Conservation (phyloP, 2,113 vertebrate species). For the Oryzias celebensis region DNA sequence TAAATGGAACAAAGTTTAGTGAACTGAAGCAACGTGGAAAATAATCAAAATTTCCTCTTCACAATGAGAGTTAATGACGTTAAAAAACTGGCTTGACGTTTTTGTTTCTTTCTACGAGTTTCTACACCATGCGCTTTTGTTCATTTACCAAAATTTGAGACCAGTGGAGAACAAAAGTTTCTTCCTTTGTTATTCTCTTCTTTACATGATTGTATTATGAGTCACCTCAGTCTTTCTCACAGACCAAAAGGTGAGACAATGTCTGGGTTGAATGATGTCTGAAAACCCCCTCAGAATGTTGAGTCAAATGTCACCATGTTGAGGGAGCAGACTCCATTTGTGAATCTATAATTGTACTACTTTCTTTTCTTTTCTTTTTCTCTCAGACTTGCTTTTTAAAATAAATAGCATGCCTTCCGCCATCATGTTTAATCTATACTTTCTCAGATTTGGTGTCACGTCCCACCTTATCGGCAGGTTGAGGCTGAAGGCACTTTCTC, state of each 20-base stretch:
- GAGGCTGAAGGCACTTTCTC: conserved; percentile 24
- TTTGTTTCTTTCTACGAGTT: no score
- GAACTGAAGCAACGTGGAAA: no score
- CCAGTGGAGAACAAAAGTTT: not conserved
- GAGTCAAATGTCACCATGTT: conserved; percentile 23
- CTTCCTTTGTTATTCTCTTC: not conserved
- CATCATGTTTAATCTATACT: conserved; percentile 19
- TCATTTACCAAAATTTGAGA: not conserved
- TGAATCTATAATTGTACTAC: conserved; percentile 1
- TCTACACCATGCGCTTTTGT: no score
- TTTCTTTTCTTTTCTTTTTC: conserved; percentile 2
- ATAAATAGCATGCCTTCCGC: conserved; percentile 7
- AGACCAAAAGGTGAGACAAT: conserved; percentile 47
- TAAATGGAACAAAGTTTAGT: no score
- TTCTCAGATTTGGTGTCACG: not conserved
- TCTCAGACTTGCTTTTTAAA: not conserved
- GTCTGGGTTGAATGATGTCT: conserved; percentile 28
- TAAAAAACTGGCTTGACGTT: no score
- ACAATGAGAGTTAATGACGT: no score
- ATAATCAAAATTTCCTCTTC: no score
- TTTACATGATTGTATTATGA: conserved; percentile 13
- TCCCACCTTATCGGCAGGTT: conserved; percentile 27
- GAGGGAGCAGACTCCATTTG: not conserved
- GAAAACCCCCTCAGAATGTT: conserved; percentile 6
- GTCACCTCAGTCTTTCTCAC: conserved; percentile 16